Evolutionary conservation across 2,888 invertebrate species (phyloP).

Genomic region (Drosophila picticornis): DNA sequence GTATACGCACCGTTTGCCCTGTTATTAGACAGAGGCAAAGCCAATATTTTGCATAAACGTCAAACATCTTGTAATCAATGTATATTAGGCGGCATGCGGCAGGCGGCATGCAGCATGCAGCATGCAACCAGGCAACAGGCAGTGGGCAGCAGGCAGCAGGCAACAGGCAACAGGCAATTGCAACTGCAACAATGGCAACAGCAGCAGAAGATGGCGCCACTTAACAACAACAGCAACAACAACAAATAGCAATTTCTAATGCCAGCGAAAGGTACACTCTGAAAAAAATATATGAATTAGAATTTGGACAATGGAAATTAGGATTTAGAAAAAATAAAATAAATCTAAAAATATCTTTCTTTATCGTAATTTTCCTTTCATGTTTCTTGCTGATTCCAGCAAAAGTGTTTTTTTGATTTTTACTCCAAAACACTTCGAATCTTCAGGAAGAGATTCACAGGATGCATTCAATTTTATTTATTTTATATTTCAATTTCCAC

Average conservation of each 20-base stretch:
- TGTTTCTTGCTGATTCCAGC: too few species aligned
- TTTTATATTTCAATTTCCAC: too few species aligned
- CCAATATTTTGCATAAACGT: conserved; percentile 74
- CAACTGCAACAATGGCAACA: conserved; percentile 6
- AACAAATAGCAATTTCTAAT: conserved; percentile 44
- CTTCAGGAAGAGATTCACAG: not conserved
- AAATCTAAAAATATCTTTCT: not conserved
- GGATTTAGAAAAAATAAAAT: not conserved
- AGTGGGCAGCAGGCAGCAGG: not conserved
- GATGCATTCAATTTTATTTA: too few species aligned
- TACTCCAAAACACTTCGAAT: not conserved
- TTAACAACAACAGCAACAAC: conserved; percentile 13
- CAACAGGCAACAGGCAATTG: conserved; percentile 5
- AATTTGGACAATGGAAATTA: not conserved
- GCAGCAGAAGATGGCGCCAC: conserved; percentile 41
- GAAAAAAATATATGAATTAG: not conserved
- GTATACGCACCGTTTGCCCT: conserved; percentile 71
- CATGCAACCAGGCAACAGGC: too few species aligned
- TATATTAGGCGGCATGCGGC: conserved; percentile 31
- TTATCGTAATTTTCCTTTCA: too few species aligned
- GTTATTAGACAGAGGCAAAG: conserved; percentile 60
- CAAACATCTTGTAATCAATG: conserved; percentile 67
- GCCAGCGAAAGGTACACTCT: conserved; percentile 38
- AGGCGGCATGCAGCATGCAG: conserved; percentile 6
- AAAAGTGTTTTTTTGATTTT: too few species aligned